phyloP scores from a whole-genome alignment of 2,888 invertebrate species.

The Hetaerina titia region DNA sequence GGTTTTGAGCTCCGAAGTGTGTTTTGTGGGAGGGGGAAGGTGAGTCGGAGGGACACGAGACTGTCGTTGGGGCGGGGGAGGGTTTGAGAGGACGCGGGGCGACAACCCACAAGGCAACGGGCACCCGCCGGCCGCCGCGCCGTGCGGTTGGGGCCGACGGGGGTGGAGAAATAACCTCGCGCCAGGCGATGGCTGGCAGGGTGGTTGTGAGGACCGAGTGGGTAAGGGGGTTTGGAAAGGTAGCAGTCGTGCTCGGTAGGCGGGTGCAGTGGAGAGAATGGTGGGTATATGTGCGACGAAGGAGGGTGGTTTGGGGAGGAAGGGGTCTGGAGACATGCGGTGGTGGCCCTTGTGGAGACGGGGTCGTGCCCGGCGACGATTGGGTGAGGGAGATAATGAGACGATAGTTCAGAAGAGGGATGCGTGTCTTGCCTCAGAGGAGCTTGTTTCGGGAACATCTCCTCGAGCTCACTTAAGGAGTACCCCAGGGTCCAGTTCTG shows the following conservation, averaged over 20 bases:
- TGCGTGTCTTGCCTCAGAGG: background rate
- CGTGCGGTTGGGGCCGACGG: background rate
- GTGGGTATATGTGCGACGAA: too few relatives aligned
- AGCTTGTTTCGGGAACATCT: background rate
- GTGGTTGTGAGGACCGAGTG: too few relatives aligned
- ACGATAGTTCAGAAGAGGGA: constrained; percentile 43
- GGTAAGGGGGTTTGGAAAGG: too few relatives aligned
- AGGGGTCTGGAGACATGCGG: background rate
- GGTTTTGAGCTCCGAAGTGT: constrained; percentile 14
- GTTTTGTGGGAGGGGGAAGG: background rate
- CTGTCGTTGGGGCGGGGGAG: background rate
- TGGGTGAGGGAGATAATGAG: constrained; percentile 50
- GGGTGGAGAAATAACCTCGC: background rate
- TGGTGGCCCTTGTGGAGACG: background rate
- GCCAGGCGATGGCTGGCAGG: too few relatives aligned
- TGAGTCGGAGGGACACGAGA: background rate
- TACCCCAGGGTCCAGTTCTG: background rate
- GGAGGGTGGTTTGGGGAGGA: background rate
- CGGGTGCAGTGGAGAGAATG: background rate
- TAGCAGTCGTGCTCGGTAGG: background rate
- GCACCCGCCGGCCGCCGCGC: background rate
- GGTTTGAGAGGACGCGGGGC: background rate
- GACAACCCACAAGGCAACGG: background rate
- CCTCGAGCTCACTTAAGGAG: background rate
- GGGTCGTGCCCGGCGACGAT: constrained; percentile 25